Conservation (phyloP, 2,113 vertebrate species). For the Pampusana beccarii region DNA sequence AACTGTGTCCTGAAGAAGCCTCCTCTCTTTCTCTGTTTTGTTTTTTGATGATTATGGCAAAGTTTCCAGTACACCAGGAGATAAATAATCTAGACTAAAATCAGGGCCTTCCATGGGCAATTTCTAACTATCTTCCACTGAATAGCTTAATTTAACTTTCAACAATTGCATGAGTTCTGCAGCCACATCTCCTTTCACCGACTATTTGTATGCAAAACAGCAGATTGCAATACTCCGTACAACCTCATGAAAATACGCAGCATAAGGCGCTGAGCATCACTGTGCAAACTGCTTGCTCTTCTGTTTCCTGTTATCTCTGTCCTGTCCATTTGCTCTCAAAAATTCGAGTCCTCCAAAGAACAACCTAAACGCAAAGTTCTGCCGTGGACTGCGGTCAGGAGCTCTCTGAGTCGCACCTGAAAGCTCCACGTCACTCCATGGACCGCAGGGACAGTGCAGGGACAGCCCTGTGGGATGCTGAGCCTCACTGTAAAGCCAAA, state of each 20-base stretch:
- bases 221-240: background rate
- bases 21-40: background rate
- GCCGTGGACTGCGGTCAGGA: background rate
- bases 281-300: background rate
- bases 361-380: background rate
- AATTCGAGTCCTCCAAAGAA: background rate
- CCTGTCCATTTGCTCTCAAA: background rate
- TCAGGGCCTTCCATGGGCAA: background rate
- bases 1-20: background rate
- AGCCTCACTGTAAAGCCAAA: background rate
- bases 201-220: background rate
- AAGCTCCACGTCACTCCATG: background rate
- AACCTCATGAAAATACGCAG: background rate
- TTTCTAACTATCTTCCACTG: background rate
- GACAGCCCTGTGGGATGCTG: too few species aligned
- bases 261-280: background rate
- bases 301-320: background rate
- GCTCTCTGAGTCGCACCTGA: background rate
- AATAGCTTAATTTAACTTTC: background rate
- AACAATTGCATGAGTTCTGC: background rate
- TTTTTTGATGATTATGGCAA: background rate
- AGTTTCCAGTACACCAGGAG: background rate
- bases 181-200: background rate
- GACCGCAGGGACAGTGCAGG: background rate
- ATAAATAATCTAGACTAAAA: background rate